These are phyloP conservation scores for Sepiola atlantica DNA, from an alignment of 2,888 invertebrate genomes.

Conservation along the genomic window DNA sequence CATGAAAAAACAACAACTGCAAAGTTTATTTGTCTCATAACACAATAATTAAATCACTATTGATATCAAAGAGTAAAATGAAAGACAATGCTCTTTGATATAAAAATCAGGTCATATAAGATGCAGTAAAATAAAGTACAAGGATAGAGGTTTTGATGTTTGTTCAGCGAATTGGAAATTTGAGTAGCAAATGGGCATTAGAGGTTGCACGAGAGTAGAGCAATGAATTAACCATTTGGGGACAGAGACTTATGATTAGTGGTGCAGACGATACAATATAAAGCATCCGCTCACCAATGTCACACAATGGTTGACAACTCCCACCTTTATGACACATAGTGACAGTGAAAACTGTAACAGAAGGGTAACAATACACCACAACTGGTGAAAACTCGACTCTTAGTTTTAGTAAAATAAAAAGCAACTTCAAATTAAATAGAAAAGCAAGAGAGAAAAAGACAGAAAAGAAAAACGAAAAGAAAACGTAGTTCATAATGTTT, in stretches of 20 bases:
- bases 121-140: background rate
- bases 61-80: background rate
- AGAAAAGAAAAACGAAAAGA: no score
- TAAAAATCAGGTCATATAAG: background rate
- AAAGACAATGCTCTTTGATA: background rate
- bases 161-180: slow-evolving; percentile 15
- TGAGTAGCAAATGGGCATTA: background rate
- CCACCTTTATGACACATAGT: slow-evolving; percentile 11
- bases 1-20: background rate
- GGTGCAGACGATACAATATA: background rate
- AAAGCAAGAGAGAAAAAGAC: background rate
- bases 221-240: slow-evolving; percentile 19
- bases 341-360: slow-evolving; percentile 32
- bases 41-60: background rate
- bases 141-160: background rate
- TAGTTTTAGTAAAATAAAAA: background rate
- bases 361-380: slow-evolving; percentile 12
- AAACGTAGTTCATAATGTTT: background rate
- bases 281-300: background rate
- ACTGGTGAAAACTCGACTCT: background rate
- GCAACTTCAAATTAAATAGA: background rate
- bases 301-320: background rate
- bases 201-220: background rate
- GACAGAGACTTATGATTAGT: slow-evolving; percentile 18
- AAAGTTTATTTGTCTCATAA: background rate